Conservation (phyloP, 2,797 vertebrate species). For the Helostoma temminkii region DNA sequence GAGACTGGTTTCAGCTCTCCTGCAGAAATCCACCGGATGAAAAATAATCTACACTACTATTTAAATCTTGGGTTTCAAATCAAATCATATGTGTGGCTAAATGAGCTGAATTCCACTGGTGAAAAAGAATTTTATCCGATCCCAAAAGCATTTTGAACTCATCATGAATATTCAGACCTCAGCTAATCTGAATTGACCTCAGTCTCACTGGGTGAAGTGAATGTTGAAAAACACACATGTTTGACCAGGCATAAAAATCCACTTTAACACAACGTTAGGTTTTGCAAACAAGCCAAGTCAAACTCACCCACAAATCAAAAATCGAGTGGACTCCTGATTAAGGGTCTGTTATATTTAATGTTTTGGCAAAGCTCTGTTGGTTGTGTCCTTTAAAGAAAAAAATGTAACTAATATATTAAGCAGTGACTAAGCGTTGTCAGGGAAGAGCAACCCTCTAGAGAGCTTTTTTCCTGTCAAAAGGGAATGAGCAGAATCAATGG, state of each 20-base stretch:
- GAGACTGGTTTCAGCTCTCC: slow-evolving; percentile 12
- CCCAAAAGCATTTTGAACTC: slow-evolving; percentile 35
- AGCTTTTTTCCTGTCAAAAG: slow-evolving; percentile 26
- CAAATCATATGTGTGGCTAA: slow-evolving; percentile 30
- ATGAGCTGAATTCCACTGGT: slow-evolving; percentile 27
- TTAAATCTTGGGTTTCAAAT: slow-evolving; percentile 54
- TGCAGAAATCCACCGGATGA: slow-evolving; percentile 42
- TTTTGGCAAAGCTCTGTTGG: slow-evolving; percentile 16
- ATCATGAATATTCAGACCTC: slow-evolving; percentile 62
- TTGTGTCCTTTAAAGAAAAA: slow-evolving; percentile 28
- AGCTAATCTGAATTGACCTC: slow-evolving; percentile 49
- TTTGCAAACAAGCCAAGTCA: slow-evolving; percentile 49
- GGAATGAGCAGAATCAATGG: slow-evolving; percentile 60
- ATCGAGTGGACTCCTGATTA: slow-evolving; percentile 22
- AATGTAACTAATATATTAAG: slow-evolving; percentile 43
- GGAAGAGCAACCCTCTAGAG: slow-evolving; percentile 24
- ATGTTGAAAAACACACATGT: slow-evolving; percentile 52
- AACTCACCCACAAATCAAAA: slow-evolving; percentile 24
- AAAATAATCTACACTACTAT: slow-evolving; percentile 50
- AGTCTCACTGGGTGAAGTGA: slow-evolving; percentile 38
- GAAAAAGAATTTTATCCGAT: slow-evolving; percentile 14
- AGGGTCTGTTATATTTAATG: slow-evolving; percentile 37
- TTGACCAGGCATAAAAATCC: slow-evolving; percentile 60
- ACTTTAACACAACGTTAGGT: slow-evolving; percentile 66
- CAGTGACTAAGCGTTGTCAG: slow-evolving; percentile 27